phyloP scores from a whole-genome alignment of 2,113 vertebrate species.

The Gavialis gangeticus region DNA sequence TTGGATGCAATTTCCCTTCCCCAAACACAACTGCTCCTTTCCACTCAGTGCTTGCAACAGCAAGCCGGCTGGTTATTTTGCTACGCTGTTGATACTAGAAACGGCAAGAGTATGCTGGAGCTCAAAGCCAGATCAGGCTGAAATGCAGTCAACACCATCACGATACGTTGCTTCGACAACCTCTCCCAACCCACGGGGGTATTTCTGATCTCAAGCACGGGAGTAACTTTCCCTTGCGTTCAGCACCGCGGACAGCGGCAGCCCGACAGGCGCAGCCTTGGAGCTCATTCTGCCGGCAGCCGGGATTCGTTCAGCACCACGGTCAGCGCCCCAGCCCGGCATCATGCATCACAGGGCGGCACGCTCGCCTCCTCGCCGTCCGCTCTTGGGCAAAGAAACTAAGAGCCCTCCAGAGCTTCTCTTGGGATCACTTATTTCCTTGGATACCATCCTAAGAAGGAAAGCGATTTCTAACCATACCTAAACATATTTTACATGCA shows the following conservation, averaged over 20 bases:
- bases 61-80: constrained; percentile 57
- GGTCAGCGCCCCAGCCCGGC: constrained; percentile 65
- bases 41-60: constrained; percentile 71
- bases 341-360: background rate
- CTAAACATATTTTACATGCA: constrained; percentile 16
- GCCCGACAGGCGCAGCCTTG: constrained; percentile 56
- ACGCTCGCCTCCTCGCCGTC: background rate
- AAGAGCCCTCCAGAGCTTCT: background rate
- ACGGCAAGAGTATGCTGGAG: constrained; percentile 66
- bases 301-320: constrained; percentile 68
- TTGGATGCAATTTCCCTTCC: constrained; percentile 71
- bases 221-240: constrained; percentile 71
- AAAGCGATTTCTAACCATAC: background rate
- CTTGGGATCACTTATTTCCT: constrained; percentile 13
- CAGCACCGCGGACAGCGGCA: constrained; percentile 48
- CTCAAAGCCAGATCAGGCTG: constrained; percentile 55
- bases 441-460: background rate
- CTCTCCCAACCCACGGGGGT: constrained; percentile 40
- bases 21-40: constrained; percentile 73
- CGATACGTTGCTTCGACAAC: constrained; percentile 44
- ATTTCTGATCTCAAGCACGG: constrained; percentile 48
- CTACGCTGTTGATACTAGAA: constrained; percentile 67
- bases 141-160: constrained; percentile 54
- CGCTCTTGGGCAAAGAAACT: background rate
- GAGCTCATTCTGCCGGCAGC: constrained; percentile 49